Conservation (phyloP, 1,140 invertebrate genomes). For the Papilio dardanus region DNA sequence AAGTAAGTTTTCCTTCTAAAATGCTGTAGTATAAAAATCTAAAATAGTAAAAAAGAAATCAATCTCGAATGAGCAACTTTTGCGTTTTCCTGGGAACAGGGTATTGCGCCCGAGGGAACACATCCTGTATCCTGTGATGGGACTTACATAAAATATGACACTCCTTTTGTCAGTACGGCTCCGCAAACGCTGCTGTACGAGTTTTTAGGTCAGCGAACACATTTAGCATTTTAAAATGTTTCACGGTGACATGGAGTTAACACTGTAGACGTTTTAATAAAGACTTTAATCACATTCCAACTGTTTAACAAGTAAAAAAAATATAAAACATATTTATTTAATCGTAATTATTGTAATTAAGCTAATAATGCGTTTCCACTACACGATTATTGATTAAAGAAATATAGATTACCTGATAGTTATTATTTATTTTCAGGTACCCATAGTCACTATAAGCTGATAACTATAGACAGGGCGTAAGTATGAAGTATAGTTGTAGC, state of each 20-base stretch:
- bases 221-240: slow-evolving; percentile 32
- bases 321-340: no score
- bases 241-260: no score
- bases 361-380: background rate
- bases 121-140: slow-evolving; percentile 35
- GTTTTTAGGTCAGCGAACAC: slow-evolving; percentile 35
- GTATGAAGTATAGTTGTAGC: background rate
- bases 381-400: background rate
- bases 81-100: slow-evolving; percentile 5
- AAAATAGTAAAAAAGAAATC: slow-evolving; percentile 14
- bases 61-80: background rate
- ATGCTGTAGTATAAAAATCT: background rate
- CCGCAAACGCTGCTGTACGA: background rate
- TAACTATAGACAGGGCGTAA: background rate
- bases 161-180: slow-evolving; percentile 32
- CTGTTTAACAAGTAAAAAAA: no score
- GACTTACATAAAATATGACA: slow-evolving; percentile 35
- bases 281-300: no score
- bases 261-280: background rate
- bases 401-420: no score
- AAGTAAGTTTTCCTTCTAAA: background rate
- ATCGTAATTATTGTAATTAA: no score
- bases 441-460: background rate
- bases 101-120: slow-evolving; percentile 22
- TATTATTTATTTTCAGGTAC: no score